Conservation (phyloP, 2,113 vertebrate genomes). For the Pterocles burchelli region DNA sequence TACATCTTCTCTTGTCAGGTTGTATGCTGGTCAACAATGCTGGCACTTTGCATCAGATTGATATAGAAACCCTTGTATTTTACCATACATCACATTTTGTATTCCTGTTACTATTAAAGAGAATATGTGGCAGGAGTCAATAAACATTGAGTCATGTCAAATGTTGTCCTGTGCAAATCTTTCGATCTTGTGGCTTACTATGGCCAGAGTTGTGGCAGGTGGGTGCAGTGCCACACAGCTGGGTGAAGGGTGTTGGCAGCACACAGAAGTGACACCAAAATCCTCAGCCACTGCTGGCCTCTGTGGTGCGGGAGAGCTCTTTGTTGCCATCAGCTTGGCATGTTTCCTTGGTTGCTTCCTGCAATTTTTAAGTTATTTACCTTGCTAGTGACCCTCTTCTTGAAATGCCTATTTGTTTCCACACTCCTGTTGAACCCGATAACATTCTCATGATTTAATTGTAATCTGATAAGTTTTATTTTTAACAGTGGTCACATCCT, state of each 20-base stretch:
- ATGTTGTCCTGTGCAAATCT: constrained; percentile 15
- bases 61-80: constrained; percentile 5
- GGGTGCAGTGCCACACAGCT: background rate
- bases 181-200: background rate
- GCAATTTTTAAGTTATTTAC: constrained; percentile 70
- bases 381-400: constrained; percentile 58
- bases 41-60: constrained; percentile 45
- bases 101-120: constrained; percentile 27
- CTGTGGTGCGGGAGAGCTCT: background rate
- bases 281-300: fast-evolving
- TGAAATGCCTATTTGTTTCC: constrained; percentile 56
- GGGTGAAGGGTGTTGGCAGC: background rate
- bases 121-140: constrained; percentile 20
- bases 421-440: constrained; percentile 65
- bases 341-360: constrained; percentile 52
- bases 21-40: constrained; percentile 77
- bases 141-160: constrained; percentile 63
- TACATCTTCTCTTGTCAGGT: constrained; percentile 62
- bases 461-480: constrained; percentile 73
- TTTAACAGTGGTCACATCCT: constrained; percentile 67
- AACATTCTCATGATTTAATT: constrained; percentile 67
- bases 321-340: background rate
- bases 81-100: constrained; percentile 3
- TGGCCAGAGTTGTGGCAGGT: background rate
- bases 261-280: background rate